Evolutionary conservation across 2,888 invertebrate species (phyloP).

Genomic region (Lithophane ornitopus): DNA sequence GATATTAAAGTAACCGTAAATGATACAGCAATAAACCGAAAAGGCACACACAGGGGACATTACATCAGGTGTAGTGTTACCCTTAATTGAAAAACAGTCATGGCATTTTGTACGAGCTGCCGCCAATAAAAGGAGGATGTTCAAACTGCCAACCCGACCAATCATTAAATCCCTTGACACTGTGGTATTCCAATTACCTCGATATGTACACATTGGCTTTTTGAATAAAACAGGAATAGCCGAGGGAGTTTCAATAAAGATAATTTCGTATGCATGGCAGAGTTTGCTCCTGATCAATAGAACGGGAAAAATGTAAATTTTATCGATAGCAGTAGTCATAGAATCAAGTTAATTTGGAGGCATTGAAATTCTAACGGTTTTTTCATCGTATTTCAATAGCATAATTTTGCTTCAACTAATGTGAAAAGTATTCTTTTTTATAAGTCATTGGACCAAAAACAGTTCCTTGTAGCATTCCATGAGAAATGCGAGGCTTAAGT

Average conservation of each 20-base stretch:
- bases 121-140: conserved; percentile 41
- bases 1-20: conserved; percentile 8
- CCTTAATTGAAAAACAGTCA: conserved; percentile 54
- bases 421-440: not conserved
- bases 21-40: conserved; percentile 23
- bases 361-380: conserved; percentile 26
- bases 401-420: not conserved
- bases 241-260: conserved; percentile 40
- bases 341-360: conserved; percentile 27
- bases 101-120: conserved; percentile 37
- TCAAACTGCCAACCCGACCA: conserved; percentile 24
- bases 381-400: not conserved
- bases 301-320: conserved; percentile 43
- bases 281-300: conserved; percentile 31
- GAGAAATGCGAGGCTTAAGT: not conserved
- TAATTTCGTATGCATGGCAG: conserved; percentile 55
- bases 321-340: conserved; percentile 24
- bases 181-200: conserved; percentile 38
- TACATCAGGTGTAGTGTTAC: conserved; percentile 39
- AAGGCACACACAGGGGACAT: conserved; percentile 54
- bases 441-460: not conserved
- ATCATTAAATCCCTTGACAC: conserved; percentile 50
- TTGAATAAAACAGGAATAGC: conserved; percentile 43
- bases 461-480: not conserved
- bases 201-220: conserved; percentile 42